A percentile compares a stretch with the other conserved stretches of the same genome.
These are phyloP conservation scores for Eupelmus urozonus DNA, from an alignment of 2,888 invertebrate genomes.

Conservation along the genomic window DNA sequence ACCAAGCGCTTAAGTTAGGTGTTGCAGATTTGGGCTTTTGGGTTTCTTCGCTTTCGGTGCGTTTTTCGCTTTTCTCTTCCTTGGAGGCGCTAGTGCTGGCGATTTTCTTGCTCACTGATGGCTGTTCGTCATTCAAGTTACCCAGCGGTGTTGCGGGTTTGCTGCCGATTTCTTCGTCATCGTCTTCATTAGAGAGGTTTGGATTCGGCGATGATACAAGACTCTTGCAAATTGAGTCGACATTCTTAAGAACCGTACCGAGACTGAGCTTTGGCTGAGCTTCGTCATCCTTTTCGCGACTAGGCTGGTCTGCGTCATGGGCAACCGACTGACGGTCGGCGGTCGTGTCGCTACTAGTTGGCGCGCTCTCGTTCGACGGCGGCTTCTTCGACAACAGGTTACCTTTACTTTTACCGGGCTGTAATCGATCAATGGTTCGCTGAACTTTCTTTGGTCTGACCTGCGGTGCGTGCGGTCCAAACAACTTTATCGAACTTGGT, in stretches of 20 bases:
- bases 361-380: conserved; percentile 80
- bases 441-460: conserved; percentile 82
- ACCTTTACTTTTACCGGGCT: conserved; percentile 92
- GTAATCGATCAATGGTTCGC: conserved; percentile 89
- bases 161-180: conserved; percentile 71
- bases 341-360: conserved; percentile 60
- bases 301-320: conserved; percentile 81
- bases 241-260: conserved; percentile 85
- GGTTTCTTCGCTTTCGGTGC: conserved; percentile 68
- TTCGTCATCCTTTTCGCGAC: conserved; percentile 76
- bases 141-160: conserved; percentile 62
- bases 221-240: conserved; percentile 75
- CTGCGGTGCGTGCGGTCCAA: conserved; percentile 72
- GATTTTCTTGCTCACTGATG: conserved; percentile 65
- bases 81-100: conserved; percentile 64
- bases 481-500: conserved; percentile 70
- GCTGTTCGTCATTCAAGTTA: conserved; percentile 66
- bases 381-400: conserved; percentile 86
- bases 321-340: conserved; percentile 79
- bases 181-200: conserved; percentile 75
- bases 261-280: conserved; percentile 91
- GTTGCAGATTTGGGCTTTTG: conserved; percentile 84
- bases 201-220: conserved; percentile 74
- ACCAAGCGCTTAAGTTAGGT: conserved; percentile 92
- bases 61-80: conserved; percentile 64